Evolutionary conservation across 2,888 invertebrate genomes (phyloP).

Genomic region (Adela reaumurella): DNA sequence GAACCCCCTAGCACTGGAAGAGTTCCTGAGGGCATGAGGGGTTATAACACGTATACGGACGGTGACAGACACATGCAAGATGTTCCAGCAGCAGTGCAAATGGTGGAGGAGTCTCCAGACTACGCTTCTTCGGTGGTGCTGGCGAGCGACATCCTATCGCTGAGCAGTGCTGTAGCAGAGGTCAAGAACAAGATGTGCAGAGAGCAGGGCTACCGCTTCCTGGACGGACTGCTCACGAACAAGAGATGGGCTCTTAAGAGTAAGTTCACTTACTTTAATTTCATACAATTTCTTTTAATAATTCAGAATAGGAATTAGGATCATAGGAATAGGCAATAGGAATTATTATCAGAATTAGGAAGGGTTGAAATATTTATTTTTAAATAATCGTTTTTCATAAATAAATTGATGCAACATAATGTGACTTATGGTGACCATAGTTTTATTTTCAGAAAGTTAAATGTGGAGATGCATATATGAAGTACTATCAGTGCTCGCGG

Average conservation of each 20-base stretch:
- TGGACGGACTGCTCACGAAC: slow-evolving; percentile 44
- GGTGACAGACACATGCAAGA: slow-evolving; percentile 15
- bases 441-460: too few relatives aligned
- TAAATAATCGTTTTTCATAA: too few relatives aligned
- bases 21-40: too few relatives aligned
- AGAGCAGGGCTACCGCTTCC: slow-evolving; percentile 43
- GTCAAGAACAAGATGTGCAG: slow-evolving; percentile 44
- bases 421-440: too few relatives aligned
- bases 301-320: too few relatives aligned
- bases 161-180: slow-evolving; percentile 44
- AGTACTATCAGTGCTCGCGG: too few relatives aligned
- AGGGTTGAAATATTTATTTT: too few relatives aligned
- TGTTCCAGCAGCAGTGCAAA: slow-evolving; percentile 14
- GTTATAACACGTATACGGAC: slow-evolving; percentile 22
- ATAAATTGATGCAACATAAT: too few relatives aligned
- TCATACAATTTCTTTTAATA: too few relatives aligned
- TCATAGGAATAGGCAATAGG: too few relatives aligned
- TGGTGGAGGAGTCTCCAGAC: slow-evolving; percentile 41
- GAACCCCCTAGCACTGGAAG: too few relatives aligned
- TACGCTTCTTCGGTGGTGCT: slow-evolving; percentile 47
- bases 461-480: too few relatives aligned
- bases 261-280: slow-evolving; percentile 38
- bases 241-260: slow-evolving; percentile 57
- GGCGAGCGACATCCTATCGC: slow-evolving; percentile 44
- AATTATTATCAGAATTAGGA: not conserved